Evolutionary conservation across 2,888 invertebrate species (phyloP).

Genomic region (Amblyjoppa proteus): DNA sequence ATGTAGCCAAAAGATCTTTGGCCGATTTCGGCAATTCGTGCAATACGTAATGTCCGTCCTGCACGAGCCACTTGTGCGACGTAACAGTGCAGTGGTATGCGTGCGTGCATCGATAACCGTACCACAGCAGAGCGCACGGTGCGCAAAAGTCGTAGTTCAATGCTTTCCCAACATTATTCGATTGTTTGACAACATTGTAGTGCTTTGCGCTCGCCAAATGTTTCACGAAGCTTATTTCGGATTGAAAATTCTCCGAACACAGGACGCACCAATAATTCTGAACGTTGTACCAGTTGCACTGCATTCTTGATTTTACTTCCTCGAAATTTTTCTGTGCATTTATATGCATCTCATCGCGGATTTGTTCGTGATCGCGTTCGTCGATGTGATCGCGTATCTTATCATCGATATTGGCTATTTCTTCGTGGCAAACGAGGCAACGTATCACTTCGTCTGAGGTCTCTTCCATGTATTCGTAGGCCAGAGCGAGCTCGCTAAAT

Average conservation of each 20-base stretch:
- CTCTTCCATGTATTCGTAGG: constrained; percentile 71
- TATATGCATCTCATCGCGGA: not conserved
- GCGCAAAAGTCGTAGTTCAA: constrained; percentile 59
- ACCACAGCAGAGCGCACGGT: constrained; percentile 59
- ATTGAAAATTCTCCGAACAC: not conserved
- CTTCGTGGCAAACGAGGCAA: constrained; percentile 71
- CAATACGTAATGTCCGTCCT: not conserved
- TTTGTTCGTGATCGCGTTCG: not conserved
- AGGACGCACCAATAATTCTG: constrained; percentile 59
- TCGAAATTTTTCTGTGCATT: constrained; percentile 39
- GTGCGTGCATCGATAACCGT: constrained; percentile 47
- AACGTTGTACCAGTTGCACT: constrained; percentile 55
- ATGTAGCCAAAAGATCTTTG: constrained; percentile 22
- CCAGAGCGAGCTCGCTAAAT: constrained; percentile 73
- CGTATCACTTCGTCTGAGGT: constrained; percentile 62
- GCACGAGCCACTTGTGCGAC: constrained; percentile 15
- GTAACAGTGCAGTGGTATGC: constrained; percentile 35
- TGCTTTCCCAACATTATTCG: not conserved
- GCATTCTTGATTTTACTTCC: not conserved
- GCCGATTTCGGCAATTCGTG: constrained; percentile 27
- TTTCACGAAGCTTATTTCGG: constrained; percentile 33
- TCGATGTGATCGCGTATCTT: constrained; percentile 34
- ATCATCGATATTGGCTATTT: constrained; percentile 43
- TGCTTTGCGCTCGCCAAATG: constrained; percentile 41
- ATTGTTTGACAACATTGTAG: not conserved